Evolutionary conservation across 2,888 invertebrate genomes (phyloP).

Genomic region (Nowickia ferox): DNA sequence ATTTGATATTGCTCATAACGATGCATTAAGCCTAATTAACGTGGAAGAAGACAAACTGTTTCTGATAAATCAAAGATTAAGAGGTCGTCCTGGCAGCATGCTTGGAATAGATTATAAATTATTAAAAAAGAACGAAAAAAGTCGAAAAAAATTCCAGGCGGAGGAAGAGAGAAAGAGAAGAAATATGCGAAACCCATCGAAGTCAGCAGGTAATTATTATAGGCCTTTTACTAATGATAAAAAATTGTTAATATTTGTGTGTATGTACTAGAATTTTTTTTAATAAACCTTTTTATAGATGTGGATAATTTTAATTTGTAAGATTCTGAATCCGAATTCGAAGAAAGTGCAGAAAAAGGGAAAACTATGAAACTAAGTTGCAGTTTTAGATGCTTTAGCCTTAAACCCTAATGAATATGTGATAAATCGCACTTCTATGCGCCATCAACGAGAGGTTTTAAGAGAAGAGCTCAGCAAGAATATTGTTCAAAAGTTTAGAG

Average conservation of each 20-base stretch:
- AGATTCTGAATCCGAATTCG: neutral
- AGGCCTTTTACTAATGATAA: no score
- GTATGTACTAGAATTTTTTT: no score
- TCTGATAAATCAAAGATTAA: constrained; percentile 13
- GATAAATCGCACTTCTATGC: constrained; percentile 4
- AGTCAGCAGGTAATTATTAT: neutral
- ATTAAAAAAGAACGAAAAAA: constrained; percentile 25
- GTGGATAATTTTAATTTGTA: neutral
- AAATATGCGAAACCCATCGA: neutral
- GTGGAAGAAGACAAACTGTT: constrained; percentile 17
- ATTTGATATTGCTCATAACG: no score
- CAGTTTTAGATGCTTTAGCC: constrained; percentile 30
- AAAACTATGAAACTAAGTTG: neutral
- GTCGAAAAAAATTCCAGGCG: neutral
- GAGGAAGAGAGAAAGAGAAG: neutral
- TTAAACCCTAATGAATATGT: constrained; percentile 1
- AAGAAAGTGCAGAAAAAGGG: neutral
- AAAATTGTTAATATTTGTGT: no score
- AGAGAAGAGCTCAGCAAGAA: constrained; percentile 1
- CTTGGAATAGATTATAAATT: neutral
- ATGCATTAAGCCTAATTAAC: constrained; percentile 15
- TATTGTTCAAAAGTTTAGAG: constrained; percentile 3
- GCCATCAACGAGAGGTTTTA: constrained; percentile 4
- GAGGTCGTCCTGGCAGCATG: constrained; percentile 12
- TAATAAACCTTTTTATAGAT: neutral